These are phyloP conservation scores for Neosilurus hyrtlii DNA, from an alignment of 2,797 vertebrate species.

Conservation along the genomic window DNA sequence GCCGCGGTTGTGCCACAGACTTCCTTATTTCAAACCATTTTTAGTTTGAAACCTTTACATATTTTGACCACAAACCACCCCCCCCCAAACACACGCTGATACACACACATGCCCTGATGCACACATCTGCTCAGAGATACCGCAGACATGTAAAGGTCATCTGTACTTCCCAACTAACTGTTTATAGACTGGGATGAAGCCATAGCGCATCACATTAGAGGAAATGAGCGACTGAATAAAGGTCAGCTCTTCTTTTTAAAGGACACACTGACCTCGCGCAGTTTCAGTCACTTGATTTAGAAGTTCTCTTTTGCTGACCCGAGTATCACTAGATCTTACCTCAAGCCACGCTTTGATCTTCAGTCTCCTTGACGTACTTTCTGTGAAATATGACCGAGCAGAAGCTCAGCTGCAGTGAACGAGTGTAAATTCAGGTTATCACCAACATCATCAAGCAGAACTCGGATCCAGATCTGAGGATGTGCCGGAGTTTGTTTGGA, in stretches of 20 bases:
- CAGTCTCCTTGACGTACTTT: not conserved
- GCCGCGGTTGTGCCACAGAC: not conserved
- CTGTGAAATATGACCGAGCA: not conserved
- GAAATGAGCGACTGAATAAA: not conserved
- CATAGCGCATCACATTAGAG: not conserved
- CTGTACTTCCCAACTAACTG: slow-evolving; percentile 9
- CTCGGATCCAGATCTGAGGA: not conserved
- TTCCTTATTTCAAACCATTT: slow-evolving; percentile 17
- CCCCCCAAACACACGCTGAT: not conserved
- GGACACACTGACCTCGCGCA: not conserved
- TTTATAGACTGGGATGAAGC: not conserved
- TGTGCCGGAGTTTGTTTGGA: not conserved
- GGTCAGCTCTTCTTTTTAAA: slow-evolving; percentile 13
- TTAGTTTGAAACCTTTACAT: not conserved
- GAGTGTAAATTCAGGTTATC: not conserved
- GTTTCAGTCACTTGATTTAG: slow-evolving; percentile 16
- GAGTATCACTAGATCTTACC: not conserved
- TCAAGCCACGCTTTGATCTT: not conserved
- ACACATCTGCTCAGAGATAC: not conserved
- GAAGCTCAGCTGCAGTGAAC: not conserved
- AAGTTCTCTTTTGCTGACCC: not conserved
- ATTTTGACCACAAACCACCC: not conserved
- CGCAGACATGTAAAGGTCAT: slow-evolving; percentile 26
- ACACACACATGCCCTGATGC: slow-evolving; percentile 7
- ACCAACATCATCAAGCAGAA: not conserved